Evolutionary conservation across 2,888 invertebrate species (phyloP).

Genomic region (Pterostichus niger): DNA sequence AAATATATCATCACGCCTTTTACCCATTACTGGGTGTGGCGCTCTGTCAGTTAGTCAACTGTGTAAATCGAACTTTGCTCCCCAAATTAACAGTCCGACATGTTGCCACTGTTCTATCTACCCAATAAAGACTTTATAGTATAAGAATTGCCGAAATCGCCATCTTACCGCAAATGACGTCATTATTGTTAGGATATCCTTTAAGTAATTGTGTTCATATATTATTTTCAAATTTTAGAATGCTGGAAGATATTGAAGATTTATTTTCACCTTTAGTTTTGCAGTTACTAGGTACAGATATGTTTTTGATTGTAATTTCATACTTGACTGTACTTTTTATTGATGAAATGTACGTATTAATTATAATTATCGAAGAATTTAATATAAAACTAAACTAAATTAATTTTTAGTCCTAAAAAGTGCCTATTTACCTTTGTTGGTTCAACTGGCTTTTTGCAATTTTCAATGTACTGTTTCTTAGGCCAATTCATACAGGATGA

Average conservation of each 20-base stretch:
- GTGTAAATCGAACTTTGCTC: no score
- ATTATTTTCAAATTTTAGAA: neutral
- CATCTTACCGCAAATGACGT: no score
- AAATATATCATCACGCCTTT: no score
- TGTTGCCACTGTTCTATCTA: no score
- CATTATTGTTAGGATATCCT: no score
- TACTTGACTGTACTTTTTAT: constrained; percentile 13
- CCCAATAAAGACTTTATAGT: no score
- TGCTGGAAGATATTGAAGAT: constrained; percentile 7
- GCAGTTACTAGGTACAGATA: constrained; percentile 4
- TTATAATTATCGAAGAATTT: neutral
- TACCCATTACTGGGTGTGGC: no score
- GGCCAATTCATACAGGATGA: constrained; percentile 33
- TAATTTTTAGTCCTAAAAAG: constrained; percentile 8
- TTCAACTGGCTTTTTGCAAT: constrained; percentile 14
- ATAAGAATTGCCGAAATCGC: no score
- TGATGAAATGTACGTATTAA: neutral
- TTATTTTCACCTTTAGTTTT: constrained; percentile 16
- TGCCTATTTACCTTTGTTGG: constrained; percentile 1
- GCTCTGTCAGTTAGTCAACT: no score
- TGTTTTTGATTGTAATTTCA: constrained; percentile 24
- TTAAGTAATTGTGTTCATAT: no score
- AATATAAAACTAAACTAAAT: neutral
- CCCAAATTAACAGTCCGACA: no score
- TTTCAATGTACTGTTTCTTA: constrained; percentile 8